Conservation (phyloP, 92 coral and sea anemone genomes). For the Metridium senile region DNA sequence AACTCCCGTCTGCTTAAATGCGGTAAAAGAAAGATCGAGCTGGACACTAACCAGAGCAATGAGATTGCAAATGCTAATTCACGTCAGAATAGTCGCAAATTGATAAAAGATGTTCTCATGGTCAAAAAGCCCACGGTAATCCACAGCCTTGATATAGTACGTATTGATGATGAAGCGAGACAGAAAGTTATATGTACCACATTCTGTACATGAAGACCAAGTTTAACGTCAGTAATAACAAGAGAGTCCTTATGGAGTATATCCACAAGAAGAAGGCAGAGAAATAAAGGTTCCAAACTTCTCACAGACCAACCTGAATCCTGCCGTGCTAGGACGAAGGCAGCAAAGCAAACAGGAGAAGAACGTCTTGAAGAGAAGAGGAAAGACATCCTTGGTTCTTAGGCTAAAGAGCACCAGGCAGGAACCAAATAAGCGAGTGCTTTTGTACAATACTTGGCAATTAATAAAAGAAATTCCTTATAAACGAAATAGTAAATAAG, state of each 20-base stretch:
- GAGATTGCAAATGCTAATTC: constrained; percentile 99
- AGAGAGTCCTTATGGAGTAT: constrained; percentile 98
- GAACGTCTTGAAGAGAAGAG: constrained; percentile 71
- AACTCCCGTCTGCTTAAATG: constrained; percentile 97
- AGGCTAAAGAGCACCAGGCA: constrained; percentile 86
- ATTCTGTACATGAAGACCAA: constrained; percentile 91
- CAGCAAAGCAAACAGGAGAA: constrained; percentile 91
- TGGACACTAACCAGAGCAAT: constrained; percentile 95
- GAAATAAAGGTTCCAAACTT: constrained; percentile 86
- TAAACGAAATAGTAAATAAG: too few species aligned
- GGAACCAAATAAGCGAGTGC: constrained; percentile 40
- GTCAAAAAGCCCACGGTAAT: constrained; percentile 94
- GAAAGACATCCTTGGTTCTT: constrained; percentile 37
- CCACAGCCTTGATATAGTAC: constrained; percentile 98
- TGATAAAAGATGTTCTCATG: constrained; percentile 96
- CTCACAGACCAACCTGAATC: constrained; percentile 99
- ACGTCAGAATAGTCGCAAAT: constrained; percentile 95
- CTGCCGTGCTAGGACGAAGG: constrained; percentile 88
- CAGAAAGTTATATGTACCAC: constrained; percentile 96
- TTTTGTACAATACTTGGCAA: constrained; percentile 29
- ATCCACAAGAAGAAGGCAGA: constrained; percentile 99
- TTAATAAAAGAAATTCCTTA: constrained; percentile 5
- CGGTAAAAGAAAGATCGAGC: constrained; percentile 96
- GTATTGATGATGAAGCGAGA: constrained; percentile 94
- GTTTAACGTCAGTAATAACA: constrained; percentile 96